Evolutionary conservation across 35 echinoderm and acorn worm species (phyloP), one percentile per base, ranked within the genome.

Genomic region (Holothuria glaberrima): DNA sequence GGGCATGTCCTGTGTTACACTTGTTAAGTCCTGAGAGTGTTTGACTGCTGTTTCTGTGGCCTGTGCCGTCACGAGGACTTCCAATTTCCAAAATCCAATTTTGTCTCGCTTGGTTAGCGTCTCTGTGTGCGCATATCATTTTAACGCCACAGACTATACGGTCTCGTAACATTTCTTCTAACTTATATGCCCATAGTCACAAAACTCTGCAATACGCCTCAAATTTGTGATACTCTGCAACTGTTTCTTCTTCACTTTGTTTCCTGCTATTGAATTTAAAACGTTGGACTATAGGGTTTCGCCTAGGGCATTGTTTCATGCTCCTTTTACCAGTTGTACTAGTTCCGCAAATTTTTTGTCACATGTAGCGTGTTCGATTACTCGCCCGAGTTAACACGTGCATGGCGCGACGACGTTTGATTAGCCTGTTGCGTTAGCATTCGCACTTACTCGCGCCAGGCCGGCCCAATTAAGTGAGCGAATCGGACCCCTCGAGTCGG

Each of bases 81-180:
- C 14, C n/a, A n/a, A n/a, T n/a, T n/a, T n/a, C 25, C 4, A n/a
- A 89, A 82, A 33, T 79, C 72, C 20, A 90, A 32, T 18, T 58
- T 54, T 34, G 22, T 65, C 31, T 52, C 66, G 3, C n/a, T n/a
- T n/a, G 82, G 56, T 0, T 82, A 30, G 9, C 74, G 70, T 33
- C 89, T 60, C 28, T n/a, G n/a, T 90, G 89, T 59, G 62, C 76
- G 74, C 21, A 81, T 54, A 64, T 90, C 89, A 24, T n/a, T n/a
- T 35, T 18, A n/a, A 82, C 36, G 10, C 73, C 89, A 64, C 89
- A 90, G 16, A 81, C 73, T 12, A 90, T 38, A 3, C 58, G 79
- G 33, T 90, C 89, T 66, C 89, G n/a, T 33, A 82, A 64, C 75
- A 82, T 90, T 25, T 82, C 89, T 22, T 90, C 54, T 28, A 90